Conservation (phyloP, 2,888 invertebrate genomes). For the Acanthococcus lagerstroemiae region DNA sequence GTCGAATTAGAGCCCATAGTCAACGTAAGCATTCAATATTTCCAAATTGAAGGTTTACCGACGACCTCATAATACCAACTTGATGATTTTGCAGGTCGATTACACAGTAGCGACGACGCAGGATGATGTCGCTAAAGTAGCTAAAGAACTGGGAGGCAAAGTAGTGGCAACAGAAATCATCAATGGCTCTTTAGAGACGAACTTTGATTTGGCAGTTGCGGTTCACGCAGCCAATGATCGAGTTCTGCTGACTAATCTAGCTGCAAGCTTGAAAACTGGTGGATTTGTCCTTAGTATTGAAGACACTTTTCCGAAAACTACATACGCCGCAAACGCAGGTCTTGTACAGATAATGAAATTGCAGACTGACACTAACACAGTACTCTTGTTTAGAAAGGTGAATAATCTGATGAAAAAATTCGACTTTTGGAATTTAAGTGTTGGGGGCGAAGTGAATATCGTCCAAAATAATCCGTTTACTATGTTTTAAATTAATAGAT, state of each 20-base stretch:
- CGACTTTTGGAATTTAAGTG: too few species aligned
- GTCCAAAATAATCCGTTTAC: too few species aligned
- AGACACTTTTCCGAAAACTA: slow-evolving; percentile 47
- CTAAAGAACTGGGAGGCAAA: slow-evolving; percentile 55
- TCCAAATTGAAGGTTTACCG: too few species aligned
- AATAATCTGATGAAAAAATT: too few species aligned
- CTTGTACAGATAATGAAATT: slow-evolving; percentile 53
- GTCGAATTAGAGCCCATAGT: slow-evolving; percentile 65
- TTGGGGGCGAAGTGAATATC: too few species aligned
- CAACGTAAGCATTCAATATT: too few species aligned
- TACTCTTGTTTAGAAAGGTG: slow-evolving; percentile 56
- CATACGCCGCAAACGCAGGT: slow-evolving; percentile 40
- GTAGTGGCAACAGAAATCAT: slow-evolving; percentile 54
- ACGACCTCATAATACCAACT: too few species aligned
- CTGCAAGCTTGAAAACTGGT: slow-evolving; percentile 52
- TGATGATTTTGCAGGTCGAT: slow-evolving; percentile 46
- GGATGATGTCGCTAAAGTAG: slow-evolving; percentile 47
- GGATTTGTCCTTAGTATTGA: slow-evolving; percentile 63
- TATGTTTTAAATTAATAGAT: slow-evolving; percentile 30
- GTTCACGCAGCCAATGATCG: slow-evolving; percentile 53
- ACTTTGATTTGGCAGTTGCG: slow-evolving; percentile 56
- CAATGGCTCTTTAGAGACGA: slow-evolving; percentile 51
- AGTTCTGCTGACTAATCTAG: slow-evolving; percentile 49
- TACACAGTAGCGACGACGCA: slow-evolving; percentile 49
- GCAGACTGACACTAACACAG: slow-evolving; percentile 52